Evolutionary conservation across 1,140 invertebrate species (phyloP).

Genomic region (Drosophila ficusphila): DNA sequence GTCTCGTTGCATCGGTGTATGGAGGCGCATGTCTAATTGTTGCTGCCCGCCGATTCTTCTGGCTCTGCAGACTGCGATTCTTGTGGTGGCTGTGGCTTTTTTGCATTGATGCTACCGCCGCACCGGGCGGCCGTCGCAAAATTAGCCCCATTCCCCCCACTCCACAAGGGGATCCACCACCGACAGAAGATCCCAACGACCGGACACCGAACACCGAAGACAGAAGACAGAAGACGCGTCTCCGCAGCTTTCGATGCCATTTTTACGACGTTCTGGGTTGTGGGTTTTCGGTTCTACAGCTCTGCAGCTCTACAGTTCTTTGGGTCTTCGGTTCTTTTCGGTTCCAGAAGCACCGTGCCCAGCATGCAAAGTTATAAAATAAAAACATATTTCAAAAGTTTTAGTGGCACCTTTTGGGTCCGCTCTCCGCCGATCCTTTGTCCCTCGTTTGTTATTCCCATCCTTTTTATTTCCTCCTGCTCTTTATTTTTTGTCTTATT

Average conservation of each 20-base stretch:
- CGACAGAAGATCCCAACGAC: not conserved
- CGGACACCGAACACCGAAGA: not conserved
- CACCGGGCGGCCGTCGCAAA: slow-evolving; percentile 76
- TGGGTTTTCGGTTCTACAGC: slow-evolving; percentile 17
- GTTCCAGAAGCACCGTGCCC: slow-evolving; percentile 78
- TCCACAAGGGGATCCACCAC: not conserved
- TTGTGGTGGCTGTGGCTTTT: slow-evolving; percentile 12
- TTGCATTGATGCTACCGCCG: slow-evolving; percentile 72
- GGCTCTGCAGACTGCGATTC: not conserved
- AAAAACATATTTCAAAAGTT: slow-evolving; percentile 83
- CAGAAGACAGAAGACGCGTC: slow-evolving; percentile 13
- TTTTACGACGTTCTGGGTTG: slow-evolving; percentile 72
- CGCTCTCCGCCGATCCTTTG: slow-evolving; percentile 23
- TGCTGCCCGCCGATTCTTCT: slow-evolving; percentile 20
- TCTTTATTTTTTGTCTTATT: not conserved
- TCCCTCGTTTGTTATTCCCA: slow-evolving; percentile 9
- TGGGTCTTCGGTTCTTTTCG: slow-evolving; percentile 33
- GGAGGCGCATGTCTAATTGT: slow-evolving; percentile 59
- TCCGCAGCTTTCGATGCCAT: slow-evolving; percentile 24
- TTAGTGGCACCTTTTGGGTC: slow-evolving; percentile 77
- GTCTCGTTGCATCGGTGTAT: slow-evolving; percentile 19
- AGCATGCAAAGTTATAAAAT: slow-evolving; percentile 81
- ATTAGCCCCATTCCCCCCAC: slow-evolving; percentile 52
- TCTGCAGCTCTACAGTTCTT: not conserved
- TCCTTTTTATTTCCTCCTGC: slow-evolving; percentile 13